A percentile compares a stretch with the other conserved stretches of the same genome.
Evolutionary conservation across 2,113 vertebrate species (phyloP).

Genomic region (Tachycineta bicolor): DNA sequence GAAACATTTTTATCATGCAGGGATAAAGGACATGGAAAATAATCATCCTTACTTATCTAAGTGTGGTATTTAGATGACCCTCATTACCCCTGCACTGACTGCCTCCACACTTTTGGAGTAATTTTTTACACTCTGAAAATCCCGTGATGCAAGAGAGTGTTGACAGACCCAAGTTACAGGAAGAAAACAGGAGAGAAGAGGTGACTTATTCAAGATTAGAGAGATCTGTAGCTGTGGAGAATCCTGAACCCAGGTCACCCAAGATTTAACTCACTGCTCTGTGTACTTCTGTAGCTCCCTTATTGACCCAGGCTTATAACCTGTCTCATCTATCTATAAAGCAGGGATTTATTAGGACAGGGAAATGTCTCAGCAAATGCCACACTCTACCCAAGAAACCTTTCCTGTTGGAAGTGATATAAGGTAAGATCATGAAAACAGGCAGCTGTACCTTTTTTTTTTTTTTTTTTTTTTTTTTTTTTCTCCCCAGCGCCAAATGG

Average conservation of each 20-base stretch:
- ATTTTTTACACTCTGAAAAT: not conserved
- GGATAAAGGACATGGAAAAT: slow-evolving; percentile 28
- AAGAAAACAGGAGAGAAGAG: not conserved
- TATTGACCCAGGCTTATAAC: not conserved
- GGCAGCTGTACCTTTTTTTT: not conserved
- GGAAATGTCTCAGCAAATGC: not conserved
- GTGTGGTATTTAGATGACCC: not conserved
- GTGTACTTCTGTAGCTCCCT: not conserved
- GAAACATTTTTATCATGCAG: slow-evolving; percentile 8
- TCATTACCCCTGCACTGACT: not conserved
- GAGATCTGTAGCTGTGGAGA: not conserved
- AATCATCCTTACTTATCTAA: slow-evolving; percentile 27
- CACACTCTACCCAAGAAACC: not conserved
- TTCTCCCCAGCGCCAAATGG: not conserved
- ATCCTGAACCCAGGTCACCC: not conserved
- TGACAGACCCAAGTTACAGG: not conserved
- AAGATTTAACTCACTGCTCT: not conserved
- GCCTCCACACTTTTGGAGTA: not conserved
- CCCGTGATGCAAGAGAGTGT: not conserved
- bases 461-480: too few relatives aligned
- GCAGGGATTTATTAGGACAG: not conserved
- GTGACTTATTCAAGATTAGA: not conserved
- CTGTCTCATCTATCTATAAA: not conserved
- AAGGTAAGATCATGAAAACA: not conserved
- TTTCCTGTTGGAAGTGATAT: not conserved